A percentile compares a stretch with the other conserved stretches of the same genome.
Conservation (phyloP, 1,140 invertebrate species). For the Monomorium pharaonis region DNA sequence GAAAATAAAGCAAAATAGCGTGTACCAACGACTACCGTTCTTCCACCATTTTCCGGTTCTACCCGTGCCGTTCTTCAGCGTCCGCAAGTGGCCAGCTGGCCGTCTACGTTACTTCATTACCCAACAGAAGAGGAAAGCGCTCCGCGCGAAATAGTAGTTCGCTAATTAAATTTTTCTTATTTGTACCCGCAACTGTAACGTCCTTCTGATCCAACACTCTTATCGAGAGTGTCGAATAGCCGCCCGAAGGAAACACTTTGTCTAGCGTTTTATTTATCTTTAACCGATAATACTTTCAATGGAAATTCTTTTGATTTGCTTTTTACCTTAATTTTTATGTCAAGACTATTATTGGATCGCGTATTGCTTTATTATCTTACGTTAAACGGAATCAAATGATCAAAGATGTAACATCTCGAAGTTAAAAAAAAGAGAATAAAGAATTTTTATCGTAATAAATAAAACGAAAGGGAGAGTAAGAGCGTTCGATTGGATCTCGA, state of each 20-base stretch:
- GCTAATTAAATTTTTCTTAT: slow-evolving; percentile 72
- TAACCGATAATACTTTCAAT: neutral
- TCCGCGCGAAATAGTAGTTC: slow-evolving; percentile 51
- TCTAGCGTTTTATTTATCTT: neutral
- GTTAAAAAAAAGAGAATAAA: neutral
- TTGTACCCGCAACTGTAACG: slow-evolving; percentile 7
- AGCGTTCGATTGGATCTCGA: slow-evolving; percentile 31
- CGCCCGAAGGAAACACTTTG: neutral
- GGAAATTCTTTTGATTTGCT: neutral
- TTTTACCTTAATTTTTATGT: neutral
- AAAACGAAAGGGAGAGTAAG: slow-evolving; percentile 27
- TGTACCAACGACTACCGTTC: slow-evolving; percentile 34
- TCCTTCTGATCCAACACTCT: slow-evolving; percentile 17
- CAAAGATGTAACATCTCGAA: neutral
- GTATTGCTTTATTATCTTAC: neutral
- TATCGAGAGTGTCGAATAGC: neutral
- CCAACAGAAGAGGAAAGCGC: slow-evolving; percentile 44
- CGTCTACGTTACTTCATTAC: slow-evolving; percentile 66
- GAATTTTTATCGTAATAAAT: slow-evolving; percentile 39
- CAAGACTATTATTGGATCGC: neutral
- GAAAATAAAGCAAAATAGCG: slow-evolving; percentile 59
- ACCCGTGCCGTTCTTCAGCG: slow-evolving; percentile 16
- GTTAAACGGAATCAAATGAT: slow-evolving; percentile 2
- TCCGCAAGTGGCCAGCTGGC: slow-evolving; percentile 60
- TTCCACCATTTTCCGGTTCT: slow-evolving; percentile 38